phyloP scores from a whole-genome alignment of 2,888 invertebrate genomes.

The Diplolepis rosae region DNA sequence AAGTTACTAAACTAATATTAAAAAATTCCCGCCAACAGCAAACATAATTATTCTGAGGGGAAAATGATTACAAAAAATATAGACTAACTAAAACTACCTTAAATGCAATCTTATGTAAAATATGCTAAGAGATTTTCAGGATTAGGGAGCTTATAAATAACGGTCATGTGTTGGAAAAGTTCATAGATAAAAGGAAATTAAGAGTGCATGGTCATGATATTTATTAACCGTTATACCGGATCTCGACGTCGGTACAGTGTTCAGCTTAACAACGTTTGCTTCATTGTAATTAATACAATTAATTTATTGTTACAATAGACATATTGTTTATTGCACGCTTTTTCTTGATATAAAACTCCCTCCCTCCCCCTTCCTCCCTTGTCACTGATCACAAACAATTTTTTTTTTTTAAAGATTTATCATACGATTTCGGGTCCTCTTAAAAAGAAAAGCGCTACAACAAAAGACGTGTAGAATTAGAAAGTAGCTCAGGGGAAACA shows the following conservation, averaged over 20 bases:
- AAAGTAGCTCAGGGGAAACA: background rate
- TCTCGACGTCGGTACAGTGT: conserved; percentile 61
- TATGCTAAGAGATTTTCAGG: background rate
- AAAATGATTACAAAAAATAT: too few relatives aligned
- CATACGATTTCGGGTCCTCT: background rate
- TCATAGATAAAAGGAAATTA: conserved; percentile 26
- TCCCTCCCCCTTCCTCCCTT: conserved; percentile 52
- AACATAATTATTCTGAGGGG: too few relatives aligned
- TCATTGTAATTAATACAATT: conserved; percentile 67
- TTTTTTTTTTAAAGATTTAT: conserved; percentile 23
- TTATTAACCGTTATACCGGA: conserved; percentile 66
- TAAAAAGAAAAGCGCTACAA: conserved; percentile 17
- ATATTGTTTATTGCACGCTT: conserved; percentile 69
- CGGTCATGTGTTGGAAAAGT: background rate
- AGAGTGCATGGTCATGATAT: conserved; percentile 65
- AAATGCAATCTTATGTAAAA: too few relatives aligned
- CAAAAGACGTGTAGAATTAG: background rate
- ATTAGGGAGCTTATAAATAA: background rate
- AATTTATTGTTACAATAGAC: conserved; percentile 69
- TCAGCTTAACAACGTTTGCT: conserved; percentile 65
- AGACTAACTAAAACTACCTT: too few relatives aligned
- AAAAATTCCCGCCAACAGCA: too few relatives aligned
- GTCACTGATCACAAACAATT: conserved; percentile 35
- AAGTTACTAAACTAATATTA: too few relatives aligned
- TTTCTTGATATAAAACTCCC: conserved; percentile 68